Evolutionary conservation across 2,888 invertebrate species (phyloP), one percentile per base, ranked within the genome.

Genomic region (Isoperla grammatica): DNA sequence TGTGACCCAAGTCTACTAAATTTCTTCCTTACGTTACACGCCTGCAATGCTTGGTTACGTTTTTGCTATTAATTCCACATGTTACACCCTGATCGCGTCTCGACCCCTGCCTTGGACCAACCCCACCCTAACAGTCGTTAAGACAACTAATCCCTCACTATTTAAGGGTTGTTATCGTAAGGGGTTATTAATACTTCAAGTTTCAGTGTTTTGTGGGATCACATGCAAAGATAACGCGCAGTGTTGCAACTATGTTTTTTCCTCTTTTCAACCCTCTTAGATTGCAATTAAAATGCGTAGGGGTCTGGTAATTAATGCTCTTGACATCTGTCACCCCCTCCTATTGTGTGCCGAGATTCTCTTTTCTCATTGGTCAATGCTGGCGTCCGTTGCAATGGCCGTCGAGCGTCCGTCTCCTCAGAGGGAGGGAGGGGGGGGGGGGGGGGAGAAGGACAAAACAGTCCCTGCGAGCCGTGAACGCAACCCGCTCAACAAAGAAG

Each of bases 361-460:
- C 53, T 53, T 53, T 53, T 37, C 53, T 53, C 39, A 53, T 53
- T 53, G 53, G 53, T 53, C 53, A 53, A 39, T 37, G 39, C 22
- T 22, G 53, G 37, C 11, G 17, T 13, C 20, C 53, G 19, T 37
- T 39, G 35, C 53, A 53, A 53, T 53, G 53, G 53, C 53, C 53
- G 53, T 37, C 53, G 37, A 11, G 15, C 50, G 50, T 53, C 53
- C 53, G 37, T 53, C 17, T 37, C 17, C 9, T 37, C 39, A 37
- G n/a, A 15, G 9, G 12, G 37, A 37, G 37, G 53, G 20, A 15
- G 37, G 2, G 15, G 17, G 20, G 12, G 39, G 53, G 39, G 17
- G 53, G 19, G 46, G 22, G 17, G 11, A 19, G 12, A 19, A 19
- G 20, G 13, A 53, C 37, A 53, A 53, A 37, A 53, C 39, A 53